phyloP scores from a whole-genome alignment of 2,888 invertebrate genomes.

The Entomobrya proxima region DNA sequence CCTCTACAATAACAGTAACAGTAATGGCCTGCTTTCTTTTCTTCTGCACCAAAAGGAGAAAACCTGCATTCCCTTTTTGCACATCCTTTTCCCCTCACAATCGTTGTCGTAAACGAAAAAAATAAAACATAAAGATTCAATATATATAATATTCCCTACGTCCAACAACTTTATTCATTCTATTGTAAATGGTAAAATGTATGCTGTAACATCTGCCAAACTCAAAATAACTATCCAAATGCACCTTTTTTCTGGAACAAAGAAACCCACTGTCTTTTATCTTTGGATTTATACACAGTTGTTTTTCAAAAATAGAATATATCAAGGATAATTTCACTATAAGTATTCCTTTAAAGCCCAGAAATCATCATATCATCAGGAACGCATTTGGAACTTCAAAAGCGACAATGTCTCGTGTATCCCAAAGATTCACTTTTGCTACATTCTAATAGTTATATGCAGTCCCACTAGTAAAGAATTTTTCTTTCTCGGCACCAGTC shows the following conservation, averaged over 20 bases:
- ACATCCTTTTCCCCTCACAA: constrained; percentile 36
- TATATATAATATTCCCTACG: neutral
- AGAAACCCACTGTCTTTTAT: too few species aligned
- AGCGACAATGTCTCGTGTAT: too few species aligned
- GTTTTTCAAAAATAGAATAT: too few species aligned
- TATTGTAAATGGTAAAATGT: neutral
- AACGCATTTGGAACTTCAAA: too few species aligned
- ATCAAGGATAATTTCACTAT: too few species aligned
- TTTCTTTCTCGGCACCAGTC: constrained; percentile 46
- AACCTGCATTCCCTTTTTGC: constrained; percentile 55
- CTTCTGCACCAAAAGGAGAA: constrained; percentile 42
- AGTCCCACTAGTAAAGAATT: constrained; percentile 11
- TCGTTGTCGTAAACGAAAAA: neutral
- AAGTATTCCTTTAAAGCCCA: too few species aligned
- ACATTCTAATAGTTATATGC: too few species aligned
- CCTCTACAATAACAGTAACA: neutral
- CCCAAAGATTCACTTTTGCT: too few species aligned
- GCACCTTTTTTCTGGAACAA: neutral
- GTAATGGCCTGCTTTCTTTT: constrained; percentile 11
- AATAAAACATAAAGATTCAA: constrained; percentile 37
- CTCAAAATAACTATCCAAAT: neutral
- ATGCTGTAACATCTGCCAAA: neutral
- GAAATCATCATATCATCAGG: too few species aligned
- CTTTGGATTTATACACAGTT: too few species aligned
- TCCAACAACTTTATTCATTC: constrained; percentile 18